Evolutionary conservation across 2,797 vertebrate genomes (phyloP).

Genomic region (Tokudaia tokunoshimensis): DNA sequence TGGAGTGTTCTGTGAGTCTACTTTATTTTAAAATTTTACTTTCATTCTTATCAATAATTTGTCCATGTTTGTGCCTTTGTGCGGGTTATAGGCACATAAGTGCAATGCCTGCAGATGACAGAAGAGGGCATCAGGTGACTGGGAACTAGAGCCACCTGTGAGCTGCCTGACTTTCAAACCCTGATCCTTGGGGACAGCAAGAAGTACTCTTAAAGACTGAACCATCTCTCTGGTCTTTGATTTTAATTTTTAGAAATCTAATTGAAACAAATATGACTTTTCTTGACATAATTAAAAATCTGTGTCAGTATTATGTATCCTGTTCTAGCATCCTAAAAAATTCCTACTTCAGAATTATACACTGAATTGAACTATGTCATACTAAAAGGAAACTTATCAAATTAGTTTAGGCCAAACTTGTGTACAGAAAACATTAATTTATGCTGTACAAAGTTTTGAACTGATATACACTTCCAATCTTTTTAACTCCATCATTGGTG

Average conservation of each 20-base stretch:
- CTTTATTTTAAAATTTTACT: neutral
- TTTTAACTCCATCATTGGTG: neutral
- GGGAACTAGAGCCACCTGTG: neutral
- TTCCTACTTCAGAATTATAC: neutral
- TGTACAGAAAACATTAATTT: conserved; percentile 15
- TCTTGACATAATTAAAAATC: neutral
- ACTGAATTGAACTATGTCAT: neutral
- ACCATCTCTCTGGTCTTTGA: neutral
- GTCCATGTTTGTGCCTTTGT: neutral
- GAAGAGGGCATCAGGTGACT: neutral
- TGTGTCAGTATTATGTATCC: neutral
- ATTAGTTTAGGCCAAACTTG: conserved; percentile 13
- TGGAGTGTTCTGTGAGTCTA: neutral
- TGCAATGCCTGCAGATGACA: neutral
- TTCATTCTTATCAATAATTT: neutral
- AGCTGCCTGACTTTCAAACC: neutral
- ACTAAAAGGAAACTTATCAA: neutral
- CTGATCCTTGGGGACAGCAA: neutral
- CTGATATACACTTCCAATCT: neutral
- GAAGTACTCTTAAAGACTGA: neutral
- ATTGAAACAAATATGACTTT: neutral
- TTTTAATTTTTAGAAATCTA: neutral
- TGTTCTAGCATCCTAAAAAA: neutral
- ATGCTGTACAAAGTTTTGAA: conserved; percentile 8
- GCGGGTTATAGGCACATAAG: neutral